Evolutionary conservation across 1,140 invertebrate genomes (phyloP).

Genomic region (Polypedilum pembai): DNA sequence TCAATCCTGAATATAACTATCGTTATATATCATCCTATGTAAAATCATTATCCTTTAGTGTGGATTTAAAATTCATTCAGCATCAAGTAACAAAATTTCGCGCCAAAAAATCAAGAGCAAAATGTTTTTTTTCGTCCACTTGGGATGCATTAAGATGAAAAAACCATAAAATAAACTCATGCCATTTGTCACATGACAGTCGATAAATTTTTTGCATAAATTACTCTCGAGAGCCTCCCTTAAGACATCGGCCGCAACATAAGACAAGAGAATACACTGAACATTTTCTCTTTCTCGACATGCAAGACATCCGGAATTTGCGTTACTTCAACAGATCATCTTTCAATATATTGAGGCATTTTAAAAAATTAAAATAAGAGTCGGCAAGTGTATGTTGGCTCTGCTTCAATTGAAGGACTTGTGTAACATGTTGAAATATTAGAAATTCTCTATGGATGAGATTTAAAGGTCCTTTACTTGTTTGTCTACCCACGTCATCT

Average conservation of each 20-base stretch:
- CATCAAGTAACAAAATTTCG: background rate
- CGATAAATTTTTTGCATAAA: background rate
- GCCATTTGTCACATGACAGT: conserved; percentile 10
- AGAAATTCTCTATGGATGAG: background rate
- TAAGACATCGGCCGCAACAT: background rate
- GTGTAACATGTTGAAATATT: conserved; percentile 5
- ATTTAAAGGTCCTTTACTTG: background rate
- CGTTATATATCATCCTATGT: no score
- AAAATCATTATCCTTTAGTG: no score
- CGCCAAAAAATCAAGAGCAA: conserved; percentile 11
- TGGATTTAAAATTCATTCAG: background rate
- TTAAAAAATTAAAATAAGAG: background rate
- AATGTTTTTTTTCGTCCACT: background rate
- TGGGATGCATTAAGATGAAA: background rate
- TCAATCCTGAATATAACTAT: no score
- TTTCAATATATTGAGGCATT: background rate
- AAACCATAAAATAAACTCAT: background rate
- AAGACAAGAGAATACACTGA: background rate
- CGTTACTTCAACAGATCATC: background rate
- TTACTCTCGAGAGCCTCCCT: background rate
- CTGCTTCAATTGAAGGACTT: background rate
- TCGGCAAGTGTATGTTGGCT: background rate
- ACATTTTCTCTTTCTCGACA: background rate
- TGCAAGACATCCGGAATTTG: background rate
- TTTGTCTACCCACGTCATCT: background rate